Evolutionary conservation across 2,113 vertebrate species (phyloP).

Genomic region (Dipodomys ordii): DNA sequence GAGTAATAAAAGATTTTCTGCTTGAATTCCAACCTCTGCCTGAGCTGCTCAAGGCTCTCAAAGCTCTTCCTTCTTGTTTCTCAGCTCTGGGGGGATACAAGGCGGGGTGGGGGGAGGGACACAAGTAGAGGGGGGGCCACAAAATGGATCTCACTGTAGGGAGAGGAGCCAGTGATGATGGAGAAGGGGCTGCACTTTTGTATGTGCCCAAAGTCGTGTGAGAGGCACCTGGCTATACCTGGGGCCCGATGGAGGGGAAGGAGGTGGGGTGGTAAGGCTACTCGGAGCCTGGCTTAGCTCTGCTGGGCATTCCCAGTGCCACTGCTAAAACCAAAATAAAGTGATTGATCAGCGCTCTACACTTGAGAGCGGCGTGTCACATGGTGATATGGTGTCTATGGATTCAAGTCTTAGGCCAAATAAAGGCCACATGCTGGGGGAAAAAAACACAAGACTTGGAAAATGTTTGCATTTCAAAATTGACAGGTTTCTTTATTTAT

Average conservation of each 20-base stretch:
- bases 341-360: neutral
- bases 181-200: neutral
- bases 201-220: rapidly evolving
- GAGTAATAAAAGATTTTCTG: neutral
- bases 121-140: no score
- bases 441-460: neutral
- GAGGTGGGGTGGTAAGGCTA: rapidly evolving
- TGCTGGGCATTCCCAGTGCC: neutral
- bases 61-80: neutral
- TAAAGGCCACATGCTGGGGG: neutral
- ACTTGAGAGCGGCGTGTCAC: neutral
- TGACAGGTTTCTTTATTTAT: neutral
- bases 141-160: neutral
- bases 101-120: no score
- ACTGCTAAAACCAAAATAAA: neutral
- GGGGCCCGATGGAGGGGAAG: neutral
- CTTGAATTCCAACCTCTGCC: no score
- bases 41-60: neutral
- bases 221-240: neutral
- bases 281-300: neutral
- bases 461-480: neutral
- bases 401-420: neutral
- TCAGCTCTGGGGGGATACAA: neutral
- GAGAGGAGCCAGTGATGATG: neutral
- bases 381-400: rapidly evolving